Base-by-base conservation (phyloP, 53 echinoderm and acorn worm species). In the Crossaster papposus region DNA sequence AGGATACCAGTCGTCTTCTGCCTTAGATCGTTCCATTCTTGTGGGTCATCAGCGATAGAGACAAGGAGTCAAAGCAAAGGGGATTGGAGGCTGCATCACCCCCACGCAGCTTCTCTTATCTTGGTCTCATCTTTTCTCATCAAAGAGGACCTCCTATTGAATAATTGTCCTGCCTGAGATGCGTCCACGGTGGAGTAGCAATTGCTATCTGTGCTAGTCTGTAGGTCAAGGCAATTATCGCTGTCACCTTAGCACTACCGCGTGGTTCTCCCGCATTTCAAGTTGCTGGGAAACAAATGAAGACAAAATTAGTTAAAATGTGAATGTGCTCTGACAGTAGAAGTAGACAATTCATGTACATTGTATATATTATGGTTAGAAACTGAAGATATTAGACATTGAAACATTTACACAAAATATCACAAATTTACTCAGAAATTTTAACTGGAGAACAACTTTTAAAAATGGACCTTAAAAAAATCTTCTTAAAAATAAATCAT, bases 201-300 rank as follows among this genome's bases (percentile, higher is more conserved):
- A 22, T 14, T 30, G 30, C 14, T 35, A 15, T 36, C 37, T 44
- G 9, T 44, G 22, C 37, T 76, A 35, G 24, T 76, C 76, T 33
- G 9, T 44, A 44, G 51, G 44, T 52, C 52, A 11, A 0, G 72
- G 3, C 13, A 18, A 18, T 85, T 74, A 85, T 72, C 70, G 74
- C 14, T 31, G 92, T 97, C 97, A 97, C 70, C 95, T 97, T 36
- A 97, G 86, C 14, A 97, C 97, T 2, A 97, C 95, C 9, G 94
- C 95, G 54, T 93, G 93, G 36, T 94, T 93, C 72, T 97, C 97
- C 37, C 94, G 88, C 86, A 97, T 80, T 81, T 95, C 97, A 72
- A 97, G 85, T 94, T 97, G 97, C 97, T 96, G 93, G 58, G n/a
- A 36, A 64, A 17, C 13, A 82, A 30, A 36, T 36, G 70, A 17